Evolutionary conservation across 2,113 vertebrate species (phyloP), one percentile per base, ranked within the genome.

Genomic region (Amazona vittata): DNA sequence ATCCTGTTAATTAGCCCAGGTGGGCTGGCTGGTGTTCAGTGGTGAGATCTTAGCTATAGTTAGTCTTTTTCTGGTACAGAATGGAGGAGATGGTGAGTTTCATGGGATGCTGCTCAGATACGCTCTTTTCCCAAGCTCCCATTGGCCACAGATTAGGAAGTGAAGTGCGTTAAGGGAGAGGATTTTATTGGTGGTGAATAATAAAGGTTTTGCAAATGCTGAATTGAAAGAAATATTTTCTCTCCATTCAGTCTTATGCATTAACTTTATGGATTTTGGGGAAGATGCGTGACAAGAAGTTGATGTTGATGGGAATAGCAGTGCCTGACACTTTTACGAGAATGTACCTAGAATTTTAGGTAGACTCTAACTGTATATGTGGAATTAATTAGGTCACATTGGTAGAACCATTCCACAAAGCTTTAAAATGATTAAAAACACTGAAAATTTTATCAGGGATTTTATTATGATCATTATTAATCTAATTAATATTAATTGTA

Each of bases 121-220:
- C 0, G 0, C 19, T 41, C 19, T 74, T 86, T 55, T 63, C 18
- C 52, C 0, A 0, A 73, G 28, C n/a, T 85, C 17, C 14, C 12
- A 11, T n/a, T 81, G 73, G 33, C 12, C 21, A 21, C 1, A 5
- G 57, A 47, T 52, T 50, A 68, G 35, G 31, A 73, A 12, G 8
- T 2, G 0, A 71, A 73, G 6, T 29, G 50, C 8, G 11, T 49
- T 79, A 75, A 74, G 28, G 37, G 35, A 49, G n/a, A 80, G 49
- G 35, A 44, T 83, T 79, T 92, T 68, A 46, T 15, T 59, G 33
- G 9, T 71, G 73, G 13, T 20, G 9, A 44, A 39, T 39, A 75
- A 19, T 1, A 31, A 75, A 10, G 11, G 15, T 76, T 85, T 75
- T 39, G 26, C n/a, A 79, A 75, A 81, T 52, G 5, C 8, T 15